Conservation (phyloP, 2,888 invertebrate species). For the Cheilosia vulpina region DNA sequence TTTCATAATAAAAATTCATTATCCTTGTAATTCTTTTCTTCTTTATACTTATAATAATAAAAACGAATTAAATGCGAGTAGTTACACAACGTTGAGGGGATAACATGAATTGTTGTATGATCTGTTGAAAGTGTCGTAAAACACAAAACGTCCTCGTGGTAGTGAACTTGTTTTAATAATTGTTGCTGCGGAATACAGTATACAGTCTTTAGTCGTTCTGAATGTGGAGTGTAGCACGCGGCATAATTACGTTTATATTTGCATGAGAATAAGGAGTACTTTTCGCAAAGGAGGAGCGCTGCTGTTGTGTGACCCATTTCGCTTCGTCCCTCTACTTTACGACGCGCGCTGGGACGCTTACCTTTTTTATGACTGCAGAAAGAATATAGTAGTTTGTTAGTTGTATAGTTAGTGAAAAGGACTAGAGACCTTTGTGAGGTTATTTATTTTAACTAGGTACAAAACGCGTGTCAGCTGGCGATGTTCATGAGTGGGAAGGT, state of each 20-base stretch:
- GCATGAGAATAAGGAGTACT: conserved; percentile 46
- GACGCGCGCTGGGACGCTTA: conserved; percentile 9
- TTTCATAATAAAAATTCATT: conserved; percentile 72
- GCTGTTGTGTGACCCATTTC: conserved; percentile 59
- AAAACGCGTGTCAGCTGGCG: conserved; percentile 70
- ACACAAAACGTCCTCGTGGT: conserved; percentile 54
- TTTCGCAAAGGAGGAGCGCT: conserved; percentile 20
- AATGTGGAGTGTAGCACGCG: conserved; percentile 36
- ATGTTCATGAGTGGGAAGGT: conserved; percentile 54
- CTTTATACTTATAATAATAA: conserved; percentile 21
- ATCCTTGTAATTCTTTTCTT: conserved; percentile 68
- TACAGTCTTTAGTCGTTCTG: conserved; percentile 1
- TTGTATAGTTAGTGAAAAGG: conserved; percentile 7
- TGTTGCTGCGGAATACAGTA: conserved; percentile 23
- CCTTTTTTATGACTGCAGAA: conserved; percentile 51
- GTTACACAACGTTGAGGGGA: conserved; percentile 44
- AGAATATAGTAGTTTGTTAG: not conserved
- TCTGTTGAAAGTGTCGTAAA: conserved; percentile 74
- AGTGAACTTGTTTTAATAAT: conserved; percentile 57
- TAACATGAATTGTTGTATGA: conserved; percentile 70
- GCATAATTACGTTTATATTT: conserved; percentile 70
- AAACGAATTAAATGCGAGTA: conserved; percentile 51
- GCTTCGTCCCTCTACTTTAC: not conserved
- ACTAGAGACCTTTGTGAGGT: conserved; percentile 26
- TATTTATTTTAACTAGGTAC: conserved; percentile 24